Conservation (phyloP, 2,797 vertebrate genomes). For the Cheirogaleus major region DNA sequence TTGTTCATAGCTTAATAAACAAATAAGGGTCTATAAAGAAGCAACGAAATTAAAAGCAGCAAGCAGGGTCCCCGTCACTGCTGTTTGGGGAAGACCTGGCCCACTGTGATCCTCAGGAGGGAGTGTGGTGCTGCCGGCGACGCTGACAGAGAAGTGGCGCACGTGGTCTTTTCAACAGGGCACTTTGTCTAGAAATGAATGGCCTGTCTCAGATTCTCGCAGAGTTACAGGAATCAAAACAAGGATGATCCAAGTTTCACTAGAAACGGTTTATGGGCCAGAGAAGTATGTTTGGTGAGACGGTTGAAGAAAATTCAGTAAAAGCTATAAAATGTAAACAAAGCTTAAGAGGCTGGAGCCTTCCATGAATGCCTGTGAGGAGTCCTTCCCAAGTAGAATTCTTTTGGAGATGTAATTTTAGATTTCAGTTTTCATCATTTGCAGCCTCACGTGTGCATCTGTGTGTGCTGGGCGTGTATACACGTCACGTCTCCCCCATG, state of each 20-base stretch:
- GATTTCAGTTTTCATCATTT: background rate
- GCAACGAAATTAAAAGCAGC: background rate
- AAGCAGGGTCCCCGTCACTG: background rate
- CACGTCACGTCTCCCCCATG: fast-evolving
- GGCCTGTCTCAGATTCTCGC: background rate
- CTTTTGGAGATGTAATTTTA: background rate
- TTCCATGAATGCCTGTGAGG: background rate
- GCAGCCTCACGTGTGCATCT: background rate
- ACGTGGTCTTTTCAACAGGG: background rate
- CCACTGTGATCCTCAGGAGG: background rate
- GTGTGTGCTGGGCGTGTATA: background rate
- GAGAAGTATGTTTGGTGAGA: constrained; percentile 50
- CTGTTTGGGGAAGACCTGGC: background rate
- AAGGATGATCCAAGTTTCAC: constrained; percentile 44
- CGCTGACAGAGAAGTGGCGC: background rate
- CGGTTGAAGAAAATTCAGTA: constrained; percentile 58
- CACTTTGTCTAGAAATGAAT: constrained; percentile 17
- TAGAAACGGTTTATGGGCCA: constrained; percentile 29
- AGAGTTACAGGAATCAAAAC: constrained; percentile 47
- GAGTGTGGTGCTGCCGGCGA: background rate
- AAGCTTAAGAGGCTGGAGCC: constrained; percentile 7
- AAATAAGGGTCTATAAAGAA: constrained; percentile 6
- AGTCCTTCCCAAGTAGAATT: background rate
- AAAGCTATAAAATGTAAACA: constrained; percentile 50
- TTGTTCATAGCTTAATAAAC: background rate